Conservation (phyloP, 2,888 invertebrate genomes). For the Caenorhabditis afra region DNA sequence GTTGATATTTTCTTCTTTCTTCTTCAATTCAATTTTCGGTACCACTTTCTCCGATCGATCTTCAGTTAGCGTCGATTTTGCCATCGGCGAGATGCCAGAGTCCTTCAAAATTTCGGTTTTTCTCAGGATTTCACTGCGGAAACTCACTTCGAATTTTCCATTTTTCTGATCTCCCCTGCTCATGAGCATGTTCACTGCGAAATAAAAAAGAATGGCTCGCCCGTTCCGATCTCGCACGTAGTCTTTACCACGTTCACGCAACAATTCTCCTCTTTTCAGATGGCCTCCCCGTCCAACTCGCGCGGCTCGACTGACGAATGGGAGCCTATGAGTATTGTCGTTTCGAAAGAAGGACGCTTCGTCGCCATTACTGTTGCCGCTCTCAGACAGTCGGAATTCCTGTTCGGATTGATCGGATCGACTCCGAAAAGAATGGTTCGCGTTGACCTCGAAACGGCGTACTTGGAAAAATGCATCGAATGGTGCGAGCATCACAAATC, state of each 20-base stretch:
- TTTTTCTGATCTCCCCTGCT: conserved; percentile 13
- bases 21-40: conserved; percentile 7
- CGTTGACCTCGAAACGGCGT: no score
- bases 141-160: conserved; percentile 21
- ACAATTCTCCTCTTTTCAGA: no score
- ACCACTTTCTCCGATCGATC: conserved; percentile 24
- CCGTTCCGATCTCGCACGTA: neutral
- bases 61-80: conserved; percentile 2
- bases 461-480: neutral
- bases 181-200: conserved; percentile 1
- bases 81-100: conserved; percentile 11
- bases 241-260: no score
- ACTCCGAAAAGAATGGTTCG: no score
- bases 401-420: no score
- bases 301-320: no score
- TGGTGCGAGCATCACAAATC: neutral
- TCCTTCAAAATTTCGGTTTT: neutral
- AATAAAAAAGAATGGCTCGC: neutral
- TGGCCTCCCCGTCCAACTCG: no score
- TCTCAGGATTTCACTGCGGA: no score
- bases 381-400: no score
- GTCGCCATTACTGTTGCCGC: no score
- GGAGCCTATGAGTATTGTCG: no score
- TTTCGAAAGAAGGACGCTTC: no score
- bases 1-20: neutral